A percentile compares a stretch with the other conserved stretches of the same genome.
phyloP scores from a whole-genome alignment of 2,888 invertebrate species.

The Ptilodon capucinus region DNA sequence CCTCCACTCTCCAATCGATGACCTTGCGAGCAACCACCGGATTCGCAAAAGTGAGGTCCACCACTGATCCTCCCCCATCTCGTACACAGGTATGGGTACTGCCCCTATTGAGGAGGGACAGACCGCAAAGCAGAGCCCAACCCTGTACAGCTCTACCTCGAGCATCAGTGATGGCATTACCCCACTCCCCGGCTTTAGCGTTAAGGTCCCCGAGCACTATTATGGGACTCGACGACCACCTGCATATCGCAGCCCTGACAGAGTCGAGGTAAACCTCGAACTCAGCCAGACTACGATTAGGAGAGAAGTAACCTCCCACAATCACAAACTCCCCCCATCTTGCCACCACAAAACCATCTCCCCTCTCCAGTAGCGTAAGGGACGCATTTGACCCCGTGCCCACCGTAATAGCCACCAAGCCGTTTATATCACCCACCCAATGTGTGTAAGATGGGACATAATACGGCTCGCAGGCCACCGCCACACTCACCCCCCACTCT shows the following conservation, averaged over 20 bases:
- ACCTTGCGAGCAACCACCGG: not conserved
- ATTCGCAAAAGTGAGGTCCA: not conserved
- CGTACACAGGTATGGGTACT: not conserved
- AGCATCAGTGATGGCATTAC: conserved; percentile 1
- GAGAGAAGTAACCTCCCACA: conserved; percentile 24
- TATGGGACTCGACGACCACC: not conserved
- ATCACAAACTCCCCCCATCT: conserved; percentile 1
- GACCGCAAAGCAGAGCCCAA: not conserved
- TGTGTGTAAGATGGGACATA: not conserved
- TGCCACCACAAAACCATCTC: conserved; percentile 13
- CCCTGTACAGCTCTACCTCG: not conserved
- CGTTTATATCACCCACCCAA: not conserved
- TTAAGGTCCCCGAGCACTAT: conserved; percentile 16
- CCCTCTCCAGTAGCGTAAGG: not conserved
- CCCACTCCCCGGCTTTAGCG: conserved; percentile 22
- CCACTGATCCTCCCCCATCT: not conserved
- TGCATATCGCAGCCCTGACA: conserved; percentile 1
- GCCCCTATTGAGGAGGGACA: not conserved
- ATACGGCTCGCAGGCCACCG: conserved; percentile 4
- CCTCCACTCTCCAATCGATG: not conserved
- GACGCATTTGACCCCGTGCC: conserved; percentile 4
- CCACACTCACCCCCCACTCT: conserved; percentile 4
- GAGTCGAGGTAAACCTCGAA: conserved; percentile 16
- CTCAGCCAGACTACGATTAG: conserved; percentile 17
- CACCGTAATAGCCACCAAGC: not conserved